A percentile compares a stretch with the other conserved stretches of the same genome.
phyloP scores from a whole-genome alignment of 2,888 invertebrate genomes.

The Lingula anatina region DNA sequence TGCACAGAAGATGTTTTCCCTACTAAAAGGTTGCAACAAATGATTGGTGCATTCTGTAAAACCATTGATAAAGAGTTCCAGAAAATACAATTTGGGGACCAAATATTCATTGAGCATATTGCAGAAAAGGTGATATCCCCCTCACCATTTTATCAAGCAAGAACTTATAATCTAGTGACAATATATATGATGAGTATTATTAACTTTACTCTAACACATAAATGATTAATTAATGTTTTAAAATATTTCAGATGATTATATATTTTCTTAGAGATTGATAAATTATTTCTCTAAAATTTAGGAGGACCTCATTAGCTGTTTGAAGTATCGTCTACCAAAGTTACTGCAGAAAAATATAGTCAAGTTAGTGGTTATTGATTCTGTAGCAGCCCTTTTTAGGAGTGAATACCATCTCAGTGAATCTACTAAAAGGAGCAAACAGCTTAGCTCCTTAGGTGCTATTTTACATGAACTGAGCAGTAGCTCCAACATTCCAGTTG shows the following conservation, averaged over 20 bases:
- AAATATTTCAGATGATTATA: neutral
- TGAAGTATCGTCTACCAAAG: constrained; percentile 57
- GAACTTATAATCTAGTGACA: no score
- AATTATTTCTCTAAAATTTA: constrained; percentile 15
- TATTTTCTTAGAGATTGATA: neutral
- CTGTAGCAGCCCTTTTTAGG: constrained; percentile 66
- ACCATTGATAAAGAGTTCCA: constrained; percentile 21
- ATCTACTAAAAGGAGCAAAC: constrained; percentile 42
- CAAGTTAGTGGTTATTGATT: constrained; percentile 67
- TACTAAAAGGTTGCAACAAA: constrained; percentile 62
- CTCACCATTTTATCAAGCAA: no score
- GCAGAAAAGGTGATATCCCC: no score
- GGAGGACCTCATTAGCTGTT: constrained; percentile 36
- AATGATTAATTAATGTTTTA: neutral
- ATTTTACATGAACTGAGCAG: constrained; percentile 59
- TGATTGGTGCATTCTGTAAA: constrained; percentile 22
- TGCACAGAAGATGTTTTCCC: constrained; percentile 76
- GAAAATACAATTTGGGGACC: constrained; percentile 50
- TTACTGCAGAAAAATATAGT: constrained; percentile 57
- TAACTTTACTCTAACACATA: neutral
- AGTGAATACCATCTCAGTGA: constrained; percentile 58
- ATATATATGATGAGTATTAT: constrained; percentile 53
- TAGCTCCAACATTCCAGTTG: constrained; percentile 58
- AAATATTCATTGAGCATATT: constrained; percentile 65
- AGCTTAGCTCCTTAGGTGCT: constrained; percentile 54